Evolutionary conservation across 2,113 vertebrate genomes (phyloP), one percentile per base, ranked within the genome.

Genomic region (Tachysurus fulvidraco): DNA sequence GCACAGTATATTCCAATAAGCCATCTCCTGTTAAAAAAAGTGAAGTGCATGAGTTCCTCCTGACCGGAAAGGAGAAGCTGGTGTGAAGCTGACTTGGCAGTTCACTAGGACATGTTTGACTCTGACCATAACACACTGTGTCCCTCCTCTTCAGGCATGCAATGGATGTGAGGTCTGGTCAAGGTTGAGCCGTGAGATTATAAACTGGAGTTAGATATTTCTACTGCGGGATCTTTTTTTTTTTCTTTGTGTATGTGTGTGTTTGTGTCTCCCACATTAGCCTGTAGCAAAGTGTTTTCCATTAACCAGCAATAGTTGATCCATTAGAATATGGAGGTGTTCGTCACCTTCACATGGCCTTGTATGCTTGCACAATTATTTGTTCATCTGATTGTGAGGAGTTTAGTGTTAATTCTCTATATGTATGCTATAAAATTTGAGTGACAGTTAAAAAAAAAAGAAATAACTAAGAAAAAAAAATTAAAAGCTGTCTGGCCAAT

Each of bases 281-380:
- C 84, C 76, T 83, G n/a, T 76, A 83, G 83, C 21, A 30, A 84
- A 87, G 57, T 84, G 90, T 94, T 95, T 85, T 73, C 88, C 82
- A 93, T 95, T 95, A 95, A 94, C 94, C 87, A 91, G 86, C 89
- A 94, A 95, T 95, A n/a, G 90, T 76, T 95, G 88, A 96, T 92
- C 88, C 92, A 95, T 95, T 95, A 90, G 88, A 57, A 76, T 60
- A 81, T 28, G 76, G 81, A 78, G 89, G 67, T 64, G 86, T 86
- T 89, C 84, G 88, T 94, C 91, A 91, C 89, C 89, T 92, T 50
- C 44, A 91, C 89, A 90, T 81, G 85, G 87, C 85, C 80, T 86
- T 89, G 86, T 2, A 19, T 86, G 85, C 81, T 90, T 86, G 87
- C 81, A 80, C n/a, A 71, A 83, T 88, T 83, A 86, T 93, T 90